Percentiles rank a stretch among this genome's conserved stretches.
phyloP scores from a whole-genome alignment of 2,888 invertebrate genomes.

The Dioctria linearis region DNA sequence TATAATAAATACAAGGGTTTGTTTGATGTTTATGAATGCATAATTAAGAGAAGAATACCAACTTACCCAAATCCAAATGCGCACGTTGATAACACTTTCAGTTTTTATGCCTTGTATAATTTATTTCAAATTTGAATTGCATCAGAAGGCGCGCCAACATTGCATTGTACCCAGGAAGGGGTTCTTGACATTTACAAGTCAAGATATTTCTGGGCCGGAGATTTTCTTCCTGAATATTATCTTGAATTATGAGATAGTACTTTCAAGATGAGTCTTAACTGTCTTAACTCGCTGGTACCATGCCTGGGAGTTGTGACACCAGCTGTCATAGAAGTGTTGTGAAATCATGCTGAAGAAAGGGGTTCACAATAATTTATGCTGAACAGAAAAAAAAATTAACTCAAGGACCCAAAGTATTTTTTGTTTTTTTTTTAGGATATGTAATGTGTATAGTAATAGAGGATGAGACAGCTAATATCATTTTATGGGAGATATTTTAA shows the following conservation, averaged over 20 bases:
- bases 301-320: constrained; percentile 43
- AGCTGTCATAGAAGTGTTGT: constrained; percentile 40
- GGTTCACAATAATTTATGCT: constrained; percentile 42
- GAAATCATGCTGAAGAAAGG: constrained; percentile 20
- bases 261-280: constrained; percentile 6
- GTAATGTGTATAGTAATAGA: constrained; percentile 30
- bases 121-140: constrained; percentile 48
- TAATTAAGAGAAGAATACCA: constrained; percentile 3
- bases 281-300: too few relatives aligned
- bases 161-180: constrained; percentile 4
- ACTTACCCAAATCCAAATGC: background rate
- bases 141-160: constrained; percentile 30
- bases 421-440: constrained; percentile 8
- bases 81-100: constrained; percentile 21
- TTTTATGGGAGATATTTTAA: constrained; percentile 18
- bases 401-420: constrained; percentile 27
- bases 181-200: constrained; percentile 50
- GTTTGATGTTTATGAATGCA: constrained; percentile 46
- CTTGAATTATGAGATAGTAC: constrained; percentile 38
- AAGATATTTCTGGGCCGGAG: constrained; percentile 21
- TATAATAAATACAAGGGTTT: constrained; percentile 13
- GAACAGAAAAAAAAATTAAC: constrained; percentile 28
- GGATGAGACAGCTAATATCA: constrained; percentile 40
- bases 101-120: constrained; percentile 16
- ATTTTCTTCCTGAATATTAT: constrained; percentile 10